These are phyloP conservation scores for Chrysopa pallens DNA, from an alignment of 1,140 invertebrate species.

Conservation along the genomic window DNA sequence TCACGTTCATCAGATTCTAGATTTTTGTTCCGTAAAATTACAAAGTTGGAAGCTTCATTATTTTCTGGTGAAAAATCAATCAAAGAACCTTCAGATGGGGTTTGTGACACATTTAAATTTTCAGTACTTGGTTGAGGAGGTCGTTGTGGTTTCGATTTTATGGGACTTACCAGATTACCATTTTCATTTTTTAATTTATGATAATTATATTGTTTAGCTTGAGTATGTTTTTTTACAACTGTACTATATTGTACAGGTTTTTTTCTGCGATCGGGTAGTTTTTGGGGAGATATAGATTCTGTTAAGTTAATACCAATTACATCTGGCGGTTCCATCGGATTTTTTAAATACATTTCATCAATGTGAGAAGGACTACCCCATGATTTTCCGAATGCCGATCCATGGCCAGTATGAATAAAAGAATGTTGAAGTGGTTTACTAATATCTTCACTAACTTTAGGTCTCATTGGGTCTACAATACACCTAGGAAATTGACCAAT, in stretches of 20 bases:
- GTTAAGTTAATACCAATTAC: constrained; percentile 30
- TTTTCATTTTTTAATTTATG: constrained; percentile 52
- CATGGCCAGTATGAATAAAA: constrained; percentile 71
- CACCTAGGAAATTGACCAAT: constrained; percentile 64
- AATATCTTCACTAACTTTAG: constrained; percentile 45
- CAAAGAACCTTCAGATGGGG: constrained; percentile 29
- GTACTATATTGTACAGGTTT: constrained; percentile 25
- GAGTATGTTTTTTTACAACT: constrained; percentile 28
- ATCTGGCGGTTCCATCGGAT: constrained; percentile 71
- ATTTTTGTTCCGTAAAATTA: constrained; percentile 2
- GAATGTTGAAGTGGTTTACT: constrained; percentile 63
- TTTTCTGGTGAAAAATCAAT: constrained; percentile 41
- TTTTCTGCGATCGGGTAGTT: constrained; percentile 16
- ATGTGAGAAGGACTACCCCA: constrained; percentile 76
- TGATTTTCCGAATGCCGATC: constrained; percentile 53
- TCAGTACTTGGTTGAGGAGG: constrained; percentile 27
- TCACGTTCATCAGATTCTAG: background rate
- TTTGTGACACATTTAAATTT: constrained; percentile 12
- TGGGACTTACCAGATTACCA: constrained; percentile 1
- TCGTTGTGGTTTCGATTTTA: constrained; percentile 17
- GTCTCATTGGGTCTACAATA: constrained; percentile 46
- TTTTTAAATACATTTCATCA: constrained; percentile 62
- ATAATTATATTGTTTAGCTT: constrained; percentile 53
- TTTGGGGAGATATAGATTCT: constrained; percentile 10
- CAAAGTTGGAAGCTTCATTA: constrained; percentile 2